phyloP scores from a whole-genome alignment of 2,888 invertebrate species.

The Erebia epiphron region DNA sequence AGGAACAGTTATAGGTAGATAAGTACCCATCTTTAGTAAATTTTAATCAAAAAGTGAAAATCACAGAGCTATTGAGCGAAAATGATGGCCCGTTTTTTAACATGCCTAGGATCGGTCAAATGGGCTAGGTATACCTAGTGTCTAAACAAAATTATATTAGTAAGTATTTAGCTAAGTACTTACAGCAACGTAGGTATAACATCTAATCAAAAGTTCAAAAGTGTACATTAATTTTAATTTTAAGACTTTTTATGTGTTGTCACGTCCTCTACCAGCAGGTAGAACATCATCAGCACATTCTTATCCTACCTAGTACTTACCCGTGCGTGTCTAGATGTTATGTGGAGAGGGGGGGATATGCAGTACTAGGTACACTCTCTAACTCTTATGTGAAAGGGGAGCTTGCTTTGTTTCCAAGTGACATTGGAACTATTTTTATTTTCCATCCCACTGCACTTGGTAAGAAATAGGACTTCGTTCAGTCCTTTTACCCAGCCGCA shows the following conservation, averaged over 20 bases:
- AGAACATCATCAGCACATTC: constrained; percentile 2
- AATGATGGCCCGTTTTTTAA: too few relatives aligned
- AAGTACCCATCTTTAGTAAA: too few relatives aligned
- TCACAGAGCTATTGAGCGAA: too few relatives aligned
- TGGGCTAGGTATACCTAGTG: too few relatives aligned
- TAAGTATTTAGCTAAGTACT: too few relatives aligned
- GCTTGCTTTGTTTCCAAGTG: constrained; percentile 21
- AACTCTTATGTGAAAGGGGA: constrained; percentile 3
- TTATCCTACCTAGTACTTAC: background rate
- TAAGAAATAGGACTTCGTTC: constrained; percentile 17
- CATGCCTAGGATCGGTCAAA: too few relatives aligned
- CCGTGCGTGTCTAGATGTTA: constrained; percentile 4
- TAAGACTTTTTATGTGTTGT: background rate
- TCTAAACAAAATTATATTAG: too few relatives aligned
- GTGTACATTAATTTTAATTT: background rate
- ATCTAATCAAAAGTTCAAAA: too few relatives aligned
- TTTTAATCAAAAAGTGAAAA: too few relatives aligned
- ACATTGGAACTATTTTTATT: constrained; percentile 37
- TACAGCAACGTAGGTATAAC: too few relatives aligned
- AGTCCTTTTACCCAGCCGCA: constrained; percentile 18
- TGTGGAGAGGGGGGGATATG: background rate
- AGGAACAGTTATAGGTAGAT: too few relatives aligned
- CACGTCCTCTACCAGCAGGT: background rate
- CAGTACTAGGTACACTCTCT: constrained; percentile 1
- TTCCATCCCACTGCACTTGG: constrained; percentile 20